phyloP scores from a whole-genome alignment of 1,140 invertebrate species.

The Panagrolaimus sp. region DNA sequence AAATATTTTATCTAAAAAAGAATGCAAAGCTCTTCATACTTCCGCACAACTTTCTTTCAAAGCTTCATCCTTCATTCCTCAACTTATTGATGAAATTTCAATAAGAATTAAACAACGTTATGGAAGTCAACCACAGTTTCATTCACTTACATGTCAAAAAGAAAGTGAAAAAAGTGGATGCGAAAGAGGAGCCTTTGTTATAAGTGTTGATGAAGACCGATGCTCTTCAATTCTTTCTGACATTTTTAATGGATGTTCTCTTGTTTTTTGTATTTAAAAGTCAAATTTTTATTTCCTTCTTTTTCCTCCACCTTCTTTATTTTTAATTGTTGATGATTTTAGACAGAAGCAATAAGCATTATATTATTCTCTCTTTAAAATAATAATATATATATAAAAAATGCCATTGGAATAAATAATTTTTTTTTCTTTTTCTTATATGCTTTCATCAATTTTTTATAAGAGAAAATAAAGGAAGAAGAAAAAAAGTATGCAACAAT shows the following conservation, averaged over 20 bases:
- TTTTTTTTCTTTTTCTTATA: too few relatives aligned
- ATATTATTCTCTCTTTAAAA: too few relatives aligned
- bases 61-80: constrained; percentile 17
- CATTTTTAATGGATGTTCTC: constrained; percentile 37
- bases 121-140: constrained; percentile 13
- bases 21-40: constrained; percentile 33
- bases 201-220: constrained; percentile 24
- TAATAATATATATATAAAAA: too few relatives aligned
- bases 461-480: too few relatives aligned
- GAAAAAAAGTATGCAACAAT: too few relatives aligned
- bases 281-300: too few relatives aligned
- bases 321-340: too few relatives aligned
- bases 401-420: too few relatives aligned
- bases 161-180: constrained; percentile 29
- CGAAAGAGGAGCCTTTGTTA: constrained; percentile 27
- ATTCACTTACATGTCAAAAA: constrained; percentile 18
- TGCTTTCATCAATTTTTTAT: too few relatives aligned
- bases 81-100: constrained; percentile 17
- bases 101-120: constrained; percentile 19
- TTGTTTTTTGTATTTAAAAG: constrained; percentile 36
- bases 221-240: constrained; percentile 38
- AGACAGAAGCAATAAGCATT: too few relatives aligned
- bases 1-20: constrained; percentile 21
- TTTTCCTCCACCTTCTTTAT: too few relatives aligned
- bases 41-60: constrained; percentile 16